These are phyloP conservation scores for Penaeus japonicus DNA, from an alignment of 1,140 invertebrate species.

Conservation along the genomic window DNA sequence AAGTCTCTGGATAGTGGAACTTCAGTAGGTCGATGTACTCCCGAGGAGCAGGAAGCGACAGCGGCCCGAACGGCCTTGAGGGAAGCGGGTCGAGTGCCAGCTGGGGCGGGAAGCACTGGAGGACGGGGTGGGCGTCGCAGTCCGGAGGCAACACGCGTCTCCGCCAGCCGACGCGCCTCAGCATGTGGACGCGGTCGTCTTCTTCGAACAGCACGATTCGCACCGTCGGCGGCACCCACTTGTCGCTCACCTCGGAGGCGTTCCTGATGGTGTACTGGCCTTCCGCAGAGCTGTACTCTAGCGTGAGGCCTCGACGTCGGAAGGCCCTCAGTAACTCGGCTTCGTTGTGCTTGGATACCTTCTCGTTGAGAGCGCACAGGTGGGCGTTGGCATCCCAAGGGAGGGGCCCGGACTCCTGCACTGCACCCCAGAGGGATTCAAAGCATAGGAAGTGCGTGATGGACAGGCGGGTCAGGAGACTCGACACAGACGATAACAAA, in stretches of 20 bases:
- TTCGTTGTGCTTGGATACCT: constrained; percentile 64
- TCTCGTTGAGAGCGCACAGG: constrained; percentile 66
- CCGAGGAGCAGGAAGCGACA: constrained; percentile 68
- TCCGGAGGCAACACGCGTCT: constrained; percentile 69
- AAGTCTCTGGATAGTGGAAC: constrained; percentile 71
- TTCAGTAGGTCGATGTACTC: constrained; percentile 73
- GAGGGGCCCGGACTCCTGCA: constrained; percentile 64
- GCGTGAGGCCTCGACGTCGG: constrained; percentile 61
- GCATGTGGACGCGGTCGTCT: constrained; percentile 63
- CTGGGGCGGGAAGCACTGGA: constrained; percentile 70
- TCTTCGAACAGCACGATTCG: constrained; percentile 65
- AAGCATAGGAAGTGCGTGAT: constrained; percentile 67
- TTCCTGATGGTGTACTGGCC: constrained; percentile 64
- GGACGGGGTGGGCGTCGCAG: constrained; percentile 67
- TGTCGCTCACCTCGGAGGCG: constrained; percentile 31
- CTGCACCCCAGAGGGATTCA: constrained; percentile 68
- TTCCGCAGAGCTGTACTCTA: constrained; percentile 65
- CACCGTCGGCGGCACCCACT: constrained; percentile 58
- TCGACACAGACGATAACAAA: constrained; percentile 35
- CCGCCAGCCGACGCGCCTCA: constrained; percentile 70
- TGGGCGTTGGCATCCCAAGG: constrained; percentile 68
- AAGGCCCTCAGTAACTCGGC: constrained; percentile 64
- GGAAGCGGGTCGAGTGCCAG: constrained; percentile 68
- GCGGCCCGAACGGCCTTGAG: constrained; percentile 66
- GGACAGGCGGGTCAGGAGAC: constrained; percentile 34